Evolutionary conservation across 92 coral and sea anemone genomes (phyloP), one percentile per base, ranked within the genome.

Genomic region (Paramuricea clavata): DNA sequence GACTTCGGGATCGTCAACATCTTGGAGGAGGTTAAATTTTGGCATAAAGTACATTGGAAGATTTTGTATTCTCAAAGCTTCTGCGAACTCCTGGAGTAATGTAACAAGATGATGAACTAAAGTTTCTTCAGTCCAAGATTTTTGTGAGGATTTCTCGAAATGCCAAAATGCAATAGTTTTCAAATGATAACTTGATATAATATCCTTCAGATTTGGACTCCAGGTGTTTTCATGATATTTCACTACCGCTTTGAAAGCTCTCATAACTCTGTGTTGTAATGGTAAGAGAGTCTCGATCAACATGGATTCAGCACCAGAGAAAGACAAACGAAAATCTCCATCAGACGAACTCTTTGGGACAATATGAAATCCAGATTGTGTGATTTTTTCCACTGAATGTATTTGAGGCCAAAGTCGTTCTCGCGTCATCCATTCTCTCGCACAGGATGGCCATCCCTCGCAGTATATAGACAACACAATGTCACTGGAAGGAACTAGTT

Each of bases 21-120:
- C 44, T 10, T 39, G 4, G 5, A 64, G 33, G 16, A 64, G 71
- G 31, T 64, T 68, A 3, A 28, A 6, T 36, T 68, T 68, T 0
- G 74, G 74, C 39, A 68, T 28, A 30, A 68, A 68, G 17, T 68
- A 68, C 74, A 68, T 68, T 11, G 74, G 74, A 28, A 68, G 74
- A 68, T 68, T 25, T 28, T 13, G 22, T 27, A 28, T 32, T 30
- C 43, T 68, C 19, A 68, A 68, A 9, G 74, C 74, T 68, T 68
- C 15, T 25, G 74, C 39, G 0, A 68, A 68, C 21, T 68, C 39
- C 3, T 68, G 41, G 3, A 68, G 39, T 22, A 68, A 68, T 27
- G 39, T 12, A 23, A 68, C 39, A 28, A 68, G 39, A 28, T 68
- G 39, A 30, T 36, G 33, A 30, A 68, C 74, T 2, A 68, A 13